Percentiles rank a stretch among this genome's conserved stretches.
These are phyloP conservation scores for Diarsia brunnea DNA, from an alignment of 2,888 invertebrate genomes.

Conservation along the genomic window DNA sequence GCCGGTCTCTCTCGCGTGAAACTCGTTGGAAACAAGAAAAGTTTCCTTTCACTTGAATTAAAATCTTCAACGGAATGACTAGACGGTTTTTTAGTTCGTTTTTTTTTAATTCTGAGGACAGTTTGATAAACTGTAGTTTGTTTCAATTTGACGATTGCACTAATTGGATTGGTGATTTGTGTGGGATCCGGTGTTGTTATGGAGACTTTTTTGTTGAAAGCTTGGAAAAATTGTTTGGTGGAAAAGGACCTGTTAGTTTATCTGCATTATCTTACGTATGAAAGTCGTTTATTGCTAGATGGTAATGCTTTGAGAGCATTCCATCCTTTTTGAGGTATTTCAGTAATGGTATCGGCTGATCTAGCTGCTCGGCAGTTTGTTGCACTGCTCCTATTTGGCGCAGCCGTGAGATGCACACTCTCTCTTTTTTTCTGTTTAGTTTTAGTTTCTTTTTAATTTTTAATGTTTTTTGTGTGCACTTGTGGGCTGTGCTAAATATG, in stretches of 20 bases:
- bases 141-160: conserved; percentile 69
- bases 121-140: conserved; percentile 77
- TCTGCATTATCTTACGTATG: not conserved
- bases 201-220: conserved; percentile 6
- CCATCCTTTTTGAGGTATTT: not conserved
- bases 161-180: conserved; percentile 67
- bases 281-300: not conserved
- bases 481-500: too few relatives aligned
- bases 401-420: too few relatives aligned
- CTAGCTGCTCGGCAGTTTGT: too few relatives aligned
- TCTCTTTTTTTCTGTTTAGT: too few relatives aligned
- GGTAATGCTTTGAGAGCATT: not conserved
- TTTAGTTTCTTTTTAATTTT: too few relatives aligned
- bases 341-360: too few relatives aligned
- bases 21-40: conserved; percentile 81
- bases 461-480: too few relatives aligned
- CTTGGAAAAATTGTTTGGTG: not conserved
- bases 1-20: conserved; percentile 67
- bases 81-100: conserved; percentile 66
- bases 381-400: too few relatives aligned
- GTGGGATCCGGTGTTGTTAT: conserved; percentile 23
- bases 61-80: conserved; percentile 79
- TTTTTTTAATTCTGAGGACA: conserved; percentile 64
- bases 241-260: not conserved
- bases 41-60: conserved; percentile 83